Conservation (phyloP, 2,888 invertebrate genomes). For the Drosophila limbata region DNA sequence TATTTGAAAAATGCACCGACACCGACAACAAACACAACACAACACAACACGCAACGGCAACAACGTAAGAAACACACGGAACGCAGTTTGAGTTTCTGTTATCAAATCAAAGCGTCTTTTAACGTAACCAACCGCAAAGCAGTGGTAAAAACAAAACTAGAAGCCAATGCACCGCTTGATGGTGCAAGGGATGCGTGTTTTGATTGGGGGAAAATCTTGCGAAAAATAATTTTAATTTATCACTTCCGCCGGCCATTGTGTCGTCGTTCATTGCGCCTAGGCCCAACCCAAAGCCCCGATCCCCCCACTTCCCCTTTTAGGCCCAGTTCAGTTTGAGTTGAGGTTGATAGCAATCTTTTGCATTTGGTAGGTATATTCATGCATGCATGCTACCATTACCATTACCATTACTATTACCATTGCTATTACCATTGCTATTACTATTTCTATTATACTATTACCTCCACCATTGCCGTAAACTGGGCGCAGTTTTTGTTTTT, state of each 20-base stretch:
- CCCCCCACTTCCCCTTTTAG: background rate
- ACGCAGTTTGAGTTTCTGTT: conserved; percentile 46
- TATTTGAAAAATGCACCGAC: conserved; percentile 70
- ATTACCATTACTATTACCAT: conserved; percentile 33
- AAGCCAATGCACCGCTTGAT: conserved; percentile 1
- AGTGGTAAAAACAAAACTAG: conserved; percentile 16
- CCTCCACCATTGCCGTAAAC: conserved; percentile 55
- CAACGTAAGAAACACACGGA: conserved; percentile 8
- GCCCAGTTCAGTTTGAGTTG: conserved; percentile 5
- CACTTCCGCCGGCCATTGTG: conserved; percentile 80
- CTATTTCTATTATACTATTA: conserved; percentile 33
- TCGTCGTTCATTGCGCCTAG: conserved; percentile 65
- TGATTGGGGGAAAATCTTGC: conserved; percentile 74
- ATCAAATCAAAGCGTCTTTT: conserved; percentile 69
- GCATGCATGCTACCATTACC: conserved; percentile 71
- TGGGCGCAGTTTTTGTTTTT: conserved; percentile 67
- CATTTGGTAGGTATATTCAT: conserved; percentile 79
- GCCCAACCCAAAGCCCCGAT: conserved; percentile 24
- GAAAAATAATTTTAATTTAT: conserved; percentile 82
- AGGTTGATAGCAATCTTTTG: conserved; percentile 72
- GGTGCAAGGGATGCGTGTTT: conserved; percentile 20
- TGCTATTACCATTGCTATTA: conserved; percentile 16
- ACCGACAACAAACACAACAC: background rate
- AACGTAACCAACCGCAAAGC: conserved; percentile 31
- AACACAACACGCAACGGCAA: background rate